Base-by-base conservation (phyloP, 2,113 vertebrate species). In the Hypomesus transpacificus region DNA sequence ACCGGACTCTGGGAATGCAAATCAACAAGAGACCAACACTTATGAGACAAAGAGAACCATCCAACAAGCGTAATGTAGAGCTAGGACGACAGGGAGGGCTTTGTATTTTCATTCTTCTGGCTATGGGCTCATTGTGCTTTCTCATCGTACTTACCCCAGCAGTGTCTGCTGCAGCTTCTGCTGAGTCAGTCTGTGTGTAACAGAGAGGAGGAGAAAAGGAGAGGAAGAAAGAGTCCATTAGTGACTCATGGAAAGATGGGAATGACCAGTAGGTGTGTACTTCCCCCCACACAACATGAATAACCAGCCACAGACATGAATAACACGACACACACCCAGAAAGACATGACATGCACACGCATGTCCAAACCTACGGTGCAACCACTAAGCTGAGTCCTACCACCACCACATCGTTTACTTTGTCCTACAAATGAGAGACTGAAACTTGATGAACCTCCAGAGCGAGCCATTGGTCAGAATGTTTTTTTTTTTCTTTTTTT, bases 1-100 rank as follows among this genome's bases (percentile, higher is more conserved):
- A 93, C 87, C 0, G 91, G 90, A n/a, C 5, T 31, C 31, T 22
- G 18, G 14, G 28, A 9, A 20, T n/a, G 20, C 3, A 31, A 39
- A 68, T 22, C n/a, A 53, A 53, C 22, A 54, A 26, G 24, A 26
- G 14, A 64, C 22, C 18, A 18, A 26, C 26, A 13, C 39, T 46
- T 46, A 13, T 46, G 39, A 46, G 46, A 68, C 16, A 54, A 26
- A 34, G 52, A 34, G 24, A 14, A 6, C 16, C 1, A 26, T 51
- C 11, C 20, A 63, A 31, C 14, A 5, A 26, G 17, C 8, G 5
- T 9, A 46, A 46, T 46, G 39, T 11, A 46, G 39, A 11, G 39
- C 8, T 46, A 46, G 4, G 39, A 46, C 39, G 9, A 46, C 39
- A 46, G 39, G 39, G 9, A 46, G 5, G 39, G 39, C 39, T 46